Base-by-base conservation (phyloP, 2,113 vertebrate species). In the Mastomys natalensis region DNA sequence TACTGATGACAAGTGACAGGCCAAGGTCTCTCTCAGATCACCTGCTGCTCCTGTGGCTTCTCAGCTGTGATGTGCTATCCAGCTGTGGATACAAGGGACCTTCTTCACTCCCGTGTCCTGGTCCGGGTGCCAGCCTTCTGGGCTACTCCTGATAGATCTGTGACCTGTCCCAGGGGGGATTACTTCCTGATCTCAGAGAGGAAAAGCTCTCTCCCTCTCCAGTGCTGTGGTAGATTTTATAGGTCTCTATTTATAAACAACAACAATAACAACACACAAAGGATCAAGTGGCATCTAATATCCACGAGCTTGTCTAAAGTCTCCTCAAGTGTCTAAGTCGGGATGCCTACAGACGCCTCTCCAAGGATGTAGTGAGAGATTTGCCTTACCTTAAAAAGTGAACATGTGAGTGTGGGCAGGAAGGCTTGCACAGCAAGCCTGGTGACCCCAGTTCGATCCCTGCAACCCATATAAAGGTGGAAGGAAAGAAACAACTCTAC, bases 401-500 rank as follows among this genome's bases (percentile, higher is more conserved):
- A 90, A 95, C 97, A 96, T 97, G 98, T 68, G 58, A 40, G 81
- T 5, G 15, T 19, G 5, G 1, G 34, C 21, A 37, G 70, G 45
- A 15, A 4, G 13, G 97, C 97, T 98, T 97, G 19, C 21, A 22
- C 13, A 22, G 22, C 37, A n/a, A 55, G 48, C 37, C 84, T 17
- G 37, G 66, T 73, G 68, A n/a, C 45, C 64, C 6, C 12, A 53
- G 31, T 15, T 48, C 68, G 84, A 86, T 34, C 84, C 62, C 84
- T 3, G 7, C 16, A 37, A 45, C 62, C 62, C 62, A 51, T 45
- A 68, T 13, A 37, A 37, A 87, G 22, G 62, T 51, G 34, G 60
- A 68, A 22, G 64, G 45, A 53, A 51, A 68, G 17, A 86, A 51
- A 31, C 26, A 34, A 84, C 22, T 29, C n/a, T 43, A 26, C 40